Evolutionary conservation across 1,140 invertebrate species (phyloP).

Genomic region (Brachionus paranguensis): DNA sequence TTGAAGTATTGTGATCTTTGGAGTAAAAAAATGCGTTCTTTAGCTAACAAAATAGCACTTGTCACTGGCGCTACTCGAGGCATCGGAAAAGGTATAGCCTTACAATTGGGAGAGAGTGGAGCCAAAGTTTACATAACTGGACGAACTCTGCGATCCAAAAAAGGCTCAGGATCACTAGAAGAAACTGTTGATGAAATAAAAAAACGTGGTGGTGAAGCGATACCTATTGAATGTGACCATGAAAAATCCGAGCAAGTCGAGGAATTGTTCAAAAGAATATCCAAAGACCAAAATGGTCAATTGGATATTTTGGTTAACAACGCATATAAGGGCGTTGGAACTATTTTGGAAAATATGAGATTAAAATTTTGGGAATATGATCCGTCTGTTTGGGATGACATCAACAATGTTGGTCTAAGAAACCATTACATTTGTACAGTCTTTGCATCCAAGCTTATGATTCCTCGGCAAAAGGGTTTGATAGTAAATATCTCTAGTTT

Average conservation of each 20-base stretch:
- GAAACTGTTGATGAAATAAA: slow-evolving; percentile 45
- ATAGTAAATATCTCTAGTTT: slow-evolving; percentile 57
- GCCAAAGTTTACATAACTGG: slow-evolving; percentile 56
- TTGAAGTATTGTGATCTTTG: neutral
- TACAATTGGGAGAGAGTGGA: slow-evolving; percentile 53
- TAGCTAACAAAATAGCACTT: slow-evolving; percentile 52
- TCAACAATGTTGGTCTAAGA: slow-evolving; percentile 56
- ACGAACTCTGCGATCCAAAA: slow-evolving; percentile 37
- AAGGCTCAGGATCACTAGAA: slow-evolving; percentile 43
- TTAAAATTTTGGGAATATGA: slow-evolving; percentile 34
- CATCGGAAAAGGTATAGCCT: slow-evolving; percentile 55
- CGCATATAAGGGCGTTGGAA: slow-evolving; percentile 54
- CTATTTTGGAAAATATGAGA: slow-evolving; percentile 22
- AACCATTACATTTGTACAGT: slow-evolving; percentile 57
- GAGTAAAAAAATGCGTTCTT: slow-evolving; percentile 40
- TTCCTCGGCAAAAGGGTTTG: slow-evolving; percentile 50
- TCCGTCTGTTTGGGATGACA: slow-evolving; percentile 47
- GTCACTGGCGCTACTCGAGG: slow-evolving; percentile 55
- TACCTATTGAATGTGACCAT: slow-evolving; percentile 56
- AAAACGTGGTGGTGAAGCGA: slow-evolving; percentile 49
- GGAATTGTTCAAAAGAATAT: slow-evolving; percentile 54
- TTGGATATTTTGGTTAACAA: slow-evolving; percentile 58
- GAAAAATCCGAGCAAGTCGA: slow-evolving; percentile 53
- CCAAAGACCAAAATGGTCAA: slow-evolving; percentile 52
- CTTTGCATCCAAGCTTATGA: slow-evolving; percentile 55